phyloP scores from a whole-genome alignment of 1,140 invertebrate genomes.

The Drosophila subpulchrella region DNA sequence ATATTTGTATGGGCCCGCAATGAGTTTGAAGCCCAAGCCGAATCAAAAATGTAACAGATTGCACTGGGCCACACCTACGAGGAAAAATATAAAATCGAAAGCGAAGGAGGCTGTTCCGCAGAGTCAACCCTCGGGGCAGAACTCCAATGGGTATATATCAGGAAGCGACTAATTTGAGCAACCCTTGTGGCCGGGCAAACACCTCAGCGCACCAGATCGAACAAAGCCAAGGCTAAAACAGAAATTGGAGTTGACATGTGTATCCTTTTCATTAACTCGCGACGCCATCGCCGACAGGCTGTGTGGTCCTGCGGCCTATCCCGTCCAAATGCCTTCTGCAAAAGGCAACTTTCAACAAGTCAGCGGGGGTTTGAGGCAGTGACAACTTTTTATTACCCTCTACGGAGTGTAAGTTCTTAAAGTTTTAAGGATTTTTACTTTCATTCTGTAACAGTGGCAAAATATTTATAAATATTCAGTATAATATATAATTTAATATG shows the following conservation, averaged over 20 bases:
- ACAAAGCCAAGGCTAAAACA: slow-evolving; percentile 53
- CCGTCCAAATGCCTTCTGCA: slow-evolving; percentile 20
- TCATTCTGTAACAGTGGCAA: neutral
- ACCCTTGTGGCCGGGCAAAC: slow-evolving; percentile 73
- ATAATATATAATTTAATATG: neutral
- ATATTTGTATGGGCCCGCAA: slow-evolving; percentile 69
- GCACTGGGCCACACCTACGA: slow-evolving; percentile 69
- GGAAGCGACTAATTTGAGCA: slow-evolving; percentile 80
- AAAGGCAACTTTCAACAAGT: slow-evolving; percentile 41
- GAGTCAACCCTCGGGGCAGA: slow-evolving; percentile 57
- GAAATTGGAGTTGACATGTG: slow-evolving; percentile 84
- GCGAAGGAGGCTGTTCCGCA: slow-evolving; percentile 5
- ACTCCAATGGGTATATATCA: slow-evolving; percentile 24
- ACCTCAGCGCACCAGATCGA: slow-evolving; percentile 51
- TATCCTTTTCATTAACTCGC: slow-evolving; percentile 84
- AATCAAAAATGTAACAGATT: slow-evolving; percentile 79
- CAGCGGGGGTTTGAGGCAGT: neutral
- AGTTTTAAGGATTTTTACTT: neutral
- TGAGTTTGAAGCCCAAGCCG: slow-evolving; percentile 36
- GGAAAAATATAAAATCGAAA: slow-evolving; percentile 22
- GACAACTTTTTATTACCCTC: slow-evolving; percentile 19
- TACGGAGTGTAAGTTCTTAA: neutral
- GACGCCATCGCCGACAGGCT: slow-evolving; percentile 59
- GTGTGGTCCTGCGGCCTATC: slow-evolving; percentile 37
- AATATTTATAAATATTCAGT: neutral